Evolutionary conservation across 2,797 vertebrate genomes (phyloP), one percentile per base, ranked within the genome.

Genomic region (Coendou prehensilis): DNA sequence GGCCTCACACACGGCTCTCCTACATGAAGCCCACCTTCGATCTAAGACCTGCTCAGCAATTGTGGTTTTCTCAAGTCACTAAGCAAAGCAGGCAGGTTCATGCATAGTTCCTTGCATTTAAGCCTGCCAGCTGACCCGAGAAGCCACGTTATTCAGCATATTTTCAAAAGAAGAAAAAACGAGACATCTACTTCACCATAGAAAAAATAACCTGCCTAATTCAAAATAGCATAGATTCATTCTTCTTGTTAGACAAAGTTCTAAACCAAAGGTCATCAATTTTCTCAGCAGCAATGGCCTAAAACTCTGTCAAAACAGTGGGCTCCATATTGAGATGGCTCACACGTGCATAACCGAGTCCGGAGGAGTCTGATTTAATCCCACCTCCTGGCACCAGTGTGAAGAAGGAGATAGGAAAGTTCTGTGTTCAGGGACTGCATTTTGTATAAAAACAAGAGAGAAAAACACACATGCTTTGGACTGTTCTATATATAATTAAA

Each of bases 1-100:
- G 28, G 30, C n/a, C 75, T n/a, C 52, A 83, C 7, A 37, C 83
- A 71, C 75, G 87, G 87, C 64, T 91, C 52, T 17, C 6, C 3
- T 11, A 2, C 15, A 50, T 9, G 0, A n/a, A 18, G 47, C 30
- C 69, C 80, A 45, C 63, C 63, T 26, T 75, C 33, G 84, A 37
- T 50, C 71, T 22, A 45, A 54, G 89, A 41, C 50, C 61, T 79
- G 76, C 85, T 94, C 61, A 83, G 87, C 87, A 92, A 67, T 0
- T 67, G 75, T 22, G 33, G 30, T 61, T 96, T 94, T 78, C 73
- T 52, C 81, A 59, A 26, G 2, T 86, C 96, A 90, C 80, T 93
- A 94, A 85, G 82, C 87, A 94, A 95, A 93, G 71, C 75, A 86
- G 67, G 85, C 67, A 83, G 80, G 90, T 52, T 82, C 20, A 85